phyloP scores from a whole-genome alignment of 1,140 invertebrate species.

The Drosophila tristis region DNA sequence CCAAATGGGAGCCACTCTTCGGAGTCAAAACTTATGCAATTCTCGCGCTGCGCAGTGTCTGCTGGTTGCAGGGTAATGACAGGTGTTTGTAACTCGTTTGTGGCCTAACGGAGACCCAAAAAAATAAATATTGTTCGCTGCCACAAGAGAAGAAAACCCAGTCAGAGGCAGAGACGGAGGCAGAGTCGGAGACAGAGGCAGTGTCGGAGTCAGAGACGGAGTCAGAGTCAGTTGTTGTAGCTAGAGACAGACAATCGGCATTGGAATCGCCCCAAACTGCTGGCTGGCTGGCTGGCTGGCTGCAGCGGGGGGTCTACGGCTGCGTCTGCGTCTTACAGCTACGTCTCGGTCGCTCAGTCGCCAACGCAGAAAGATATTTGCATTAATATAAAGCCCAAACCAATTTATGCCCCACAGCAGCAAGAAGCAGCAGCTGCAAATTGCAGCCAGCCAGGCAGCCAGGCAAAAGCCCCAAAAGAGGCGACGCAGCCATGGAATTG shows the following conservation, averaged over 20 bases:
- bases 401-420: slow-evolving; percentile 78
- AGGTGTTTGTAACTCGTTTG: slow-evolving; percentile 82
- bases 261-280: slow-evolving; percentile 46
- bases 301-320: slow-evolving; percentile 26
- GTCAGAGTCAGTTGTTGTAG: not conserved
- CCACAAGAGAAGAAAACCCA: slow-evolving; percentile 27
- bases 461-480: not conserved
- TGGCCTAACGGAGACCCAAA: slow-evolving; percentile 62
- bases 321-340: not conserved
- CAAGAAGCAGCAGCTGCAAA: slow-evolving; percentile 36
- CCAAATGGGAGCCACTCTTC: slow-evolving; percentile 47
- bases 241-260: slow-evolving; percentile 58
- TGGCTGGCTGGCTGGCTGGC: slow-evolving; percentile 16
- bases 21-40: slow-evolving; percentile 71
- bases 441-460: not conserved
- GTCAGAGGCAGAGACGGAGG: slow-evolving; percentile 2
- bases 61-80: slow-evolving; percentile 68
- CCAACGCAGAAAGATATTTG: slow-evolving; percentile 79
- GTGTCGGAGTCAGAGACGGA: slow-evolving; percentile 4
- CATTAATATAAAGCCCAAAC: slow-evolving; percentile 78
- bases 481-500: slow-evolving; percentile 1
- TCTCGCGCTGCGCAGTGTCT: slow-evolving; percentile 51
- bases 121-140: slow-evolving; percentile 29
- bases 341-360: slow-evolving; percentile 38
- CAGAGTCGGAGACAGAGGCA: too few species aligned